Base-by-base conservation (phyloP, 2,113 vertebrate genomes). In the Pedionomus torquatus region DNA sequence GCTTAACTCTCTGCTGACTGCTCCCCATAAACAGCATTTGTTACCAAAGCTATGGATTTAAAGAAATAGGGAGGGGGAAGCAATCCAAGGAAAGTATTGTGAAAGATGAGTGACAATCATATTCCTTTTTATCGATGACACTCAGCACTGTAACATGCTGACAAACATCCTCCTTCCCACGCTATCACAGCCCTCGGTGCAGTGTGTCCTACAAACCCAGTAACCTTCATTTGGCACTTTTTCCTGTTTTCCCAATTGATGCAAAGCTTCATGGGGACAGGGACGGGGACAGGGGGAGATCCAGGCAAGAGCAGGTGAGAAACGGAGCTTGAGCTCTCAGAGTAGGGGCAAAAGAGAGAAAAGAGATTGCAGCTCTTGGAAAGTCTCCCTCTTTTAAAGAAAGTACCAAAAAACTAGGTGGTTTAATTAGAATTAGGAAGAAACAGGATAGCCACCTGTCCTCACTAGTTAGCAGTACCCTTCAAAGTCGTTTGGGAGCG, bases 171-270 rank as follows among this genome's bases (percentile, higher is more conserved):
- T 60, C 60, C 78, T 39, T 60, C 82, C 63, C 33, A 28, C 6
- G 2, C 54, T 5, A 41, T 25, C 46, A 23, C 31, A 69, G 60
- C 68, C 44, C 75, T 37, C 2, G 0, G 44, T 1, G 0, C 82
- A 61, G 7, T 2, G 17, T 8, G 46, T 57, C 83, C 79, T 63
- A 66, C 51, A n/a, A 0, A 0, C 17, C 54, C 79, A 49, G 49
- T 43, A 63, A 70, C 68, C 60, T 83, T 78, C 39, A 35, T 16
- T 60, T 83, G 12, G 30, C 54, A 20, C 8, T 21, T 80, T 49
- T 48, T 3, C 10, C n/a, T 81, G 25, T 66, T 66, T 93, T 69
- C 80, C 41, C 8, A 2, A 31, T 41, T n/a, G 26, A 76, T 51
- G 33, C 13, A 66, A 84, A 87, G 48, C 26, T 91, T 37, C 57